These are phyloP conservation scores for Acleris holmiana DNA, from an alignment of 2,888 invertebrate genomes.

Conservation along the genomic window DNA sequence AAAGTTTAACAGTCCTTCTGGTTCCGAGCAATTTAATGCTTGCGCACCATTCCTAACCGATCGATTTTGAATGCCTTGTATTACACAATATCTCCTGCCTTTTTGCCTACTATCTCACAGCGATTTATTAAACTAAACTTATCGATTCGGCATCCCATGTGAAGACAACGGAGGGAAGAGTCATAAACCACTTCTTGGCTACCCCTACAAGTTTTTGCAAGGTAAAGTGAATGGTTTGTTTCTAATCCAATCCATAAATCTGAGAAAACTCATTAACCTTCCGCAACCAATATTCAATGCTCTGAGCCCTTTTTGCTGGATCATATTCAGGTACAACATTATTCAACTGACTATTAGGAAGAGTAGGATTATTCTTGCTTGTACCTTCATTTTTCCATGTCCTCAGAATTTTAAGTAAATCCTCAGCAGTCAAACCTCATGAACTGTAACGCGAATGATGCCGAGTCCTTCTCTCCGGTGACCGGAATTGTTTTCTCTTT, in stretches of 20 bases:
- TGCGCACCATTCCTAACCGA: neutral
- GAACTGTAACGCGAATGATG: neutral
- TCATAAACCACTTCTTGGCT: no score
- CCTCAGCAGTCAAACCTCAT: neutral
- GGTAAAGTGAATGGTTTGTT: no score
- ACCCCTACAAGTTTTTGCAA: no score
- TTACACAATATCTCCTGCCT: neutral
- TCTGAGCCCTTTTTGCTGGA: neutral
- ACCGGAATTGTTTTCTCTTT: neutral
- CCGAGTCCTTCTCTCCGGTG: neutral
- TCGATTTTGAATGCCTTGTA: neutral
- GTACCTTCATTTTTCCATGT: neutral
- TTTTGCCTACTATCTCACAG: neutral
- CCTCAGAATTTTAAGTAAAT: neutral
- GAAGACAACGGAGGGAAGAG: no score
- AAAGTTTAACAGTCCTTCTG: neutral
- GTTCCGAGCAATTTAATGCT: neutral
- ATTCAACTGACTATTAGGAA: neutral
- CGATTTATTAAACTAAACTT: no score
- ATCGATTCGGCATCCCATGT: no score
- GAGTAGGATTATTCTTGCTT: neutral
- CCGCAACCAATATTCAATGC: neutral
- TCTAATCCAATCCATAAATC: neutral
- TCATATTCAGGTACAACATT: neutral
- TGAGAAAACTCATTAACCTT: neutral